Conservation (phyloP, 2,888 invertebrate species). For the Aspidapion aeneum region DNA sequence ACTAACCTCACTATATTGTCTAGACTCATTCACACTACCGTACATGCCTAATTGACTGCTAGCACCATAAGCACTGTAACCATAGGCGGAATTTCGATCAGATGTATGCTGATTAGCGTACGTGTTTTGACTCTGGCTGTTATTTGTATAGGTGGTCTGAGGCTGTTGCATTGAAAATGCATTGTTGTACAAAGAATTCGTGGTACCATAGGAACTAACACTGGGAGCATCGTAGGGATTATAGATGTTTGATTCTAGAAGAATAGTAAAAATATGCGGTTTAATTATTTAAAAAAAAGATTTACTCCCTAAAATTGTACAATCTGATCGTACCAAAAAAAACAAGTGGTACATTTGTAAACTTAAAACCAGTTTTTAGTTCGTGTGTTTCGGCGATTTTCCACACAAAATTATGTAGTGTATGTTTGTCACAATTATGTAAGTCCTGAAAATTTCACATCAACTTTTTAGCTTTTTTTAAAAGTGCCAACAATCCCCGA, state of each 20-base stretch:
- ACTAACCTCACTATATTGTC: conserved; percentile 39
- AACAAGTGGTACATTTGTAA: too few species aligned
- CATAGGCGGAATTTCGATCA: background rate
- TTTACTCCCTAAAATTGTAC: too few species aligned
- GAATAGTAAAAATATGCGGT: background rate
- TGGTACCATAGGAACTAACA: conserved; percentile 8
- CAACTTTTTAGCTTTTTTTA: too few species aligned
- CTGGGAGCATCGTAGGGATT: background rate
- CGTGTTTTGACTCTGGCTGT: background rate
- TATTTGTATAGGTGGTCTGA: background rate
- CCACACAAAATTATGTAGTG: too few species aligned
- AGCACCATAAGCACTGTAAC: background rate
- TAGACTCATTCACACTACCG: conserved; percentile 26
- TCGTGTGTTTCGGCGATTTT: too few species aligned
- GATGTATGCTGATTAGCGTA: background rate
- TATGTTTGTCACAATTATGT: too few species aligned
- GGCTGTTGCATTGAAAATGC: background rate
- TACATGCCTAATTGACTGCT: conserved; percentile 15
- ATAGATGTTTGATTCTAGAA: background rate
- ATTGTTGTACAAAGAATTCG: conserved; percentile 9
- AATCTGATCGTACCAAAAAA: too few species aligned
- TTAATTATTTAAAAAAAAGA: too few species aligned
- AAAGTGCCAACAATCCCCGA: too few species aligned
- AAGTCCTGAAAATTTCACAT: too few species aligned
- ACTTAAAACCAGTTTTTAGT: too few species aligned